Evolutionary conservation across 2,797 vertebrate genomes (phyloP), one percentile per base, ranked within the genome.

Genomic region (Myotis pilosus): DNA sequence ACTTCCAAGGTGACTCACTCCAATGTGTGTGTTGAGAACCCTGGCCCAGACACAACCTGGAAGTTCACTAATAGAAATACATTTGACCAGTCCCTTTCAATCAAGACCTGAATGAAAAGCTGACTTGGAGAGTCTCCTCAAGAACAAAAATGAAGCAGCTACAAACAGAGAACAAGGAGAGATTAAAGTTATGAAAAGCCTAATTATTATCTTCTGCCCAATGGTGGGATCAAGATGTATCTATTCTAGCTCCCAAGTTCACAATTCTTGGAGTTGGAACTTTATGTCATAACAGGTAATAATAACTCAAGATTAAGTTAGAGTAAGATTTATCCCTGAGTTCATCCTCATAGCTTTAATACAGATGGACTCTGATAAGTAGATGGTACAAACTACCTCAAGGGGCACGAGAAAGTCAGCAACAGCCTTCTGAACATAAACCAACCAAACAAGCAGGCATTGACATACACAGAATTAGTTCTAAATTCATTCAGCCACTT

Each of bases 71-170:
- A 23, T 5, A 74, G 19, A 87, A 91, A 78, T 15, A 68, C 15
- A 8, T 55, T 62, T 57, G 33, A 30, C 12, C 49, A 79, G 11
- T 11, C 16, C 30, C 12, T 41, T 87, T 86, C 20, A 60, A 69
- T 62, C 30, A 91, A 96, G 13, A 84, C 9, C 7, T 64, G 80
- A 66, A 51, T 49, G 19, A 75, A 94, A 94, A 76, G 1, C 3
- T 33, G 19, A 47, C 49, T 36, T 55, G 55, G 6, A 78, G 10
- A 72, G 3, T 78, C 49, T 55, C 71, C 53, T 20, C 20, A 92
- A 66, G n/a, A 92, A 57, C 28, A 83, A 84, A 96, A 88, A 85
- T 30, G 3, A 95, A 92, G 64, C 44, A 83, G 5, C 28, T 47
- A 83, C 15, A 8, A 79, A 69, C 49, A 64, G 2, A 71, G 17